These are phyloP conservation scores for Troides helena DNA, from an alignment of 2,888 invertebrate genomes.

Conservation along the genomic window DNA sequence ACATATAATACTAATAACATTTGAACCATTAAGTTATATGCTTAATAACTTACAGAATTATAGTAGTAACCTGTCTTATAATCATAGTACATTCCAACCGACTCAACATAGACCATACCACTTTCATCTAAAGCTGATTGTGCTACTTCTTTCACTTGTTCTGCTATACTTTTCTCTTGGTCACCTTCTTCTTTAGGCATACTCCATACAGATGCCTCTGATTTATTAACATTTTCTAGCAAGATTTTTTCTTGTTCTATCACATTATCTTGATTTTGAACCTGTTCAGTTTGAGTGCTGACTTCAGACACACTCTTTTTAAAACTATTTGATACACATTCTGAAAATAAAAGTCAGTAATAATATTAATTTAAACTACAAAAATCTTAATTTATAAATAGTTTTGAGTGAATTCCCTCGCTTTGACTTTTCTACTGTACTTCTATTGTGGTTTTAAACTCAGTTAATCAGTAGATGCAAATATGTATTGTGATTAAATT, in stretches of 20 bases:
- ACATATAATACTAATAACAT: not conserved
- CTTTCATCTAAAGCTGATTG: conserved; percentile 86
- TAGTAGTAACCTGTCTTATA: conserved; percentile 94
- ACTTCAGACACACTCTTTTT: not conserved
- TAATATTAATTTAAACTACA: not conserved
- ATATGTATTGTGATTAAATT: too few relatives aligned
- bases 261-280: not conserved
- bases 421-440: not conserved
- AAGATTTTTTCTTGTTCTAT: conserved; percentile 12
- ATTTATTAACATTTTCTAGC: conserved; percentile 9
- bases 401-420: too few relatives aligned
- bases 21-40: not conserved
- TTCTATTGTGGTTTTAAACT: too few relatives aligned
- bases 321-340: not conserved
- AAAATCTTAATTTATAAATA: not conserved
- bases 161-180: conserved; percentile 78
- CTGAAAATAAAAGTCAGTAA: not conserved
- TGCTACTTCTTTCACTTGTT: conserved; percentile 89
- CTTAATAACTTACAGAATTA: conserved; percentile 84
- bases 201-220: conserved; percentile 48
- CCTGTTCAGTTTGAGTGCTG: conserved; percentile 44
- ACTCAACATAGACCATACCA: conserved; percentile 92
- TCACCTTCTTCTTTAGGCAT: conserved; percentile 43
- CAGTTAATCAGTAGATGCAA: too few relatives aligned
- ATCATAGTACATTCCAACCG: conserved; percentile 93